Evolutionary conservation across 2,113 vertebrate species (phyloP).

Genomic region (Ophthalmolycus amberensis): DNA sequence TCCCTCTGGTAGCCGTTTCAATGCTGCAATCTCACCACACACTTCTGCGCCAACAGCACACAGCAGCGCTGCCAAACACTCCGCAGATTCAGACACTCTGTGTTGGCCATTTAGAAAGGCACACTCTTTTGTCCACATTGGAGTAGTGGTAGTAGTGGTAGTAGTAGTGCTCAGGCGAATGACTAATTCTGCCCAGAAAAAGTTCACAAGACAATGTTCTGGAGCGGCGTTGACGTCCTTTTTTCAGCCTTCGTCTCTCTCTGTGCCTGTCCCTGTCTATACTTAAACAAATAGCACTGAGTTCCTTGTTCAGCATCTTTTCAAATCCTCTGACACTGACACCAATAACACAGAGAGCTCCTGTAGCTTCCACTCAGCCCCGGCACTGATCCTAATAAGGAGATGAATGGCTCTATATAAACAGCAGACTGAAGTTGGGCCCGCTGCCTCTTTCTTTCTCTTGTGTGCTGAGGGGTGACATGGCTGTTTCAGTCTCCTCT

Average conservation of each 20-base stretch:
- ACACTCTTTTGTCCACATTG: conserved; percentile 18
- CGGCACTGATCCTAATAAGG: conserved; percentile 80
- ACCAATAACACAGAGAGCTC: conserved; percentile 65
- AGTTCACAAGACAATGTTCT: conserved; percentile 45
- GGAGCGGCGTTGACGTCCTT: conserved; percentile 17
- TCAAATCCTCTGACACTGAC: conserved; percentile 69
- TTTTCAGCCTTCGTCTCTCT: conserved; percentile 23
- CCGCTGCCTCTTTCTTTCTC: conserved; percentile 49
- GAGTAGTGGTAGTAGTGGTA: neutral
- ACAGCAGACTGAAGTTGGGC: conserved; percentile 66
- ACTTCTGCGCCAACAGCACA: conserved; percentile 47
- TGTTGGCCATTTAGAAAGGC: conserved; percentile 61
- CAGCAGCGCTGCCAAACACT: conserved; percentile 42
- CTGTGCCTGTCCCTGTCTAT: conserved; percentile 42
- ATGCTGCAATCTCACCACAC: conserved; percentile 55
- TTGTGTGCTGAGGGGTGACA: conserved; percentile 32
- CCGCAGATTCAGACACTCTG: conserved; percentile 59
- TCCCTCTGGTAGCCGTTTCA: conserved; percentile 61
- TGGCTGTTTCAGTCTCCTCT: conserved; percentile 24
- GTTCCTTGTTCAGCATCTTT: conserved; percentile 64
- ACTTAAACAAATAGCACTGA: conserved; percentile 63
- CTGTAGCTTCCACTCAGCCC: conserved; percentile 67
- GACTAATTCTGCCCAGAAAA: conserved; percentile 11
- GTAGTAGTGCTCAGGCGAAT: conserved; percentile 19
- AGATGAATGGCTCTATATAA: conserved; percentile 79